Base-by-base conservation (phyloP, 2,888 invertebrate species). In the Meganola albula region DNA sequence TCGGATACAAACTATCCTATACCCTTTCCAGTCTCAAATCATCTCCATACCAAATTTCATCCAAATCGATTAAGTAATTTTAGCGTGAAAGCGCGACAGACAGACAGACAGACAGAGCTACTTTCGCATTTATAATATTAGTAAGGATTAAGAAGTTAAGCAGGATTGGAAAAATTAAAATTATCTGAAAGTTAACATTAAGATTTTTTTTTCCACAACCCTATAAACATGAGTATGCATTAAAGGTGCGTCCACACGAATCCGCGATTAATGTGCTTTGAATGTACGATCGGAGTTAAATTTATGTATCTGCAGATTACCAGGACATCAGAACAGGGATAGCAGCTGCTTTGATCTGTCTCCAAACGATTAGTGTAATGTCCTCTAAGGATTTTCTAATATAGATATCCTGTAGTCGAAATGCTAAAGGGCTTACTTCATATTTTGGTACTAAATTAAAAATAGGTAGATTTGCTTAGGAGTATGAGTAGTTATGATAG, bases 221-320 rank as follows among this genome's bases (percentile, higher is more conserved):
- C 77, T 80, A 48, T n/a, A 38, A 29, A 24, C 37, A 37, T 46
- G 37, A 50, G 63, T 67, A 71, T 73, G 74, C 61, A 74, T 79
- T 80, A 74, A 77, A 76, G 78, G 67, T 69, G 68, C 67, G 74
- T 75, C 69, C 72, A 72, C 70, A 75, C 74, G 70, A 74, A 75
- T 67, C 75, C 73, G 68, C 79, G 79, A 80, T 79, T 79, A 82
- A 75, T 74, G 70, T 68, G 64, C 74, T 71, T 64, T 62, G 72
- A 68, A 68, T 64, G 62, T 52, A 64, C 75, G 75, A 82, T 82
- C 76, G 79, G 71, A 78, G 75, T 74, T 74, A 79, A 80, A 84
- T 82, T 79, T 83, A 83, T 77, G 75, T 74, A 70, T 68, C 61
- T 74, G 73, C 70, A 62, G 78, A 74, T 78, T 75, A 75, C 48